A percentile compares a stretch with the other conserved stretches of the same genome.
Conservation (phyloP, 2,888 invertebrate genomes). For the Chalcosyrphus nemorum region DNA sequence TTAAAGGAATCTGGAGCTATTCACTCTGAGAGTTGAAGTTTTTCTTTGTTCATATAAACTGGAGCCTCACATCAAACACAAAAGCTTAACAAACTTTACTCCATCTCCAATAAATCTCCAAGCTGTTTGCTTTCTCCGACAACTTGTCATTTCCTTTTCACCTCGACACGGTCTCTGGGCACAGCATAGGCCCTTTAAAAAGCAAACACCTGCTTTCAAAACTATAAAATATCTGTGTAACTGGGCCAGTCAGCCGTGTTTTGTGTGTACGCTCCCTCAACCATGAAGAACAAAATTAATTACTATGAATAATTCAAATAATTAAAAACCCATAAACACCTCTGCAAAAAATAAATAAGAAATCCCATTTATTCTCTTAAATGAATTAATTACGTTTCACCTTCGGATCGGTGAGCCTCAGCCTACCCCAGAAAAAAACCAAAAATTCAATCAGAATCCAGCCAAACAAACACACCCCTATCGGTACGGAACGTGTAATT, state of each 20-base stretch:
- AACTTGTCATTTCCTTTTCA: neutral
- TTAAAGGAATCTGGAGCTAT: too few species aligned
- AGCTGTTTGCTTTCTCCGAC: too few species aligned
- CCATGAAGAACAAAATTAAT: slow-evolving; percentile 39
- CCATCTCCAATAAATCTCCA: neutral
- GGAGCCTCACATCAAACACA: too few species aligned
- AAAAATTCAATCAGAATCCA: neutral
- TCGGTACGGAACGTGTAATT: slow-evolving; percentile 47
- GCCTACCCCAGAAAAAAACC: slow-evolving; percentile 6
- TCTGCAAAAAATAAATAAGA: slow-evolving; percentile 42
- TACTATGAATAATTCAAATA: slow-evolving; percentile 35
- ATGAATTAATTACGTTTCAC: slow-evolving; percentile 49
- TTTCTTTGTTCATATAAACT: too few species aligned
- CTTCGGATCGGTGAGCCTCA: neutral
- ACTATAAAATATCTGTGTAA: slow-evolving; percentile 2
- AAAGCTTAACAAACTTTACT: too few species aligned
- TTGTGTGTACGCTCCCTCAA: neutral
- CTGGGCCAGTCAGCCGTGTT: neutral
- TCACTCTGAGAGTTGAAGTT: too few species aligned
- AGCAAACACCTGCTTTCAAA: neutral
- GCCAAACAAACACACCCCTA: too few species aligned
- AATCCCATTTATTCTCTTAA: slow-evolving; percentile 38
- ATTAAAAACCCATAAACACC: slow-evolving; percentile 62
- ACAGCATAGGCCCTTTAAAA: neutral
- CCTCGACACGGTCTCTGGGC: slow-evolving; percentile 8